Evolutionary conservation across 2,113 vertebrate genomes (phyloP).

Genomic region (Periophthalmus modestus): DNA sequence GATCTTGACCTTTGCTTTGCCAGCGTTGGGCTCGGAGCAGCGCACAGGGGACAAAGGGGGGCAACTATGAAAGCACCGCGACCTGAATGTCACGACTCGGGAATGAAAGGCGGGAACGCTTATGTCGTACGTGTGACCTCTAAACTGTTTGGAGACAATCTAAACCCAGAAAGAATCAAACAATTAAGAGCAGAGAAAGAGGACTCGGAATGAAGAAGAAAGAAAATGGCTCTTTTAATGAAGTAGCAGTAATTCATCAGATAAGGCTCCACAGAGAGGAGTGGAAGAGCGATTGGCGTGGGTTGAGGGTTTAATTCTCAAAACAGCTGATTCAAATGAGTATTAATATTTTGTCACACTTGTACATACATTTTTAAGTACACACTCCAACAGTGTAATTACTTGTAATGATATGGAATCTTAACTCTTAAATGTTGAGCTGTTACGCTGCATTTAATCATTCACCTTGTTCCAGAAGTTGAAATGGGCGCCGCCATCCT

Average conservation of each 20-base stretch:
- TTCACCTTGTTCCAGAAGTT: too few species aligned
- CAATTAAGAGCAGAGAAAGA: background rate
- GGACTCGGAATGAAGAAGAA: background rate
- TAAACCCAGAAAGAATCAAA: background rate
- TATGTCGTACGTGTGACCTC: conserved; percentile 12
- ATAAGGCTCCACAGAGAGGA: background rate
- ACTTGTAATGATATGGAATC: background rate
- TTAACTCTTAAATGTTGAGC: background rate
- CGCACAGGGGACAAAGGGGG: conserved; percentile 26
- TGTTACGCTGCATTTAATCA: background rate
- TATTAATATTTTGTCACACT: too few species aligned
- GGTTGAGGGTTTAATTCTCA: background rate
- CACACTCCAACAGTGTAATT: background rate
- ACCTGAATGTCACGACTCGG: conserved; percentile 50
- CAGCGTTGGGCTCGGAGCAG: conserved; percentile 47
- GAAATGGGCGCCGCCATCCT: too few species aligned
- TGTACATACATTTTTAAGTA: background rate
- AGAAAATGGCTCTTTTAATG: background rate
- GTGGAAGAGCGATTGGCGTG: background rate
- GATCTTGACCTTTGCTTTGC: conserved; percentile 69
- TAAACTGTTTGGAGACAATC: background rate
- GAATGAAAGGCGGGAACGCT: conserved; percentile 7
- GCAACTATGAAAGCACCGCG: conserved; percentile 43
- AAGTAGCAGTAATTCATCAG: background rate
- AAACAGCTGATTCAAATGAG: background rate